A percentile compares a stretch with the other conserved stretches of the same genome.
Conservation (phyloP, 53 echinoderm and acorn worm species). For the Crossaster papposus region DNA sequence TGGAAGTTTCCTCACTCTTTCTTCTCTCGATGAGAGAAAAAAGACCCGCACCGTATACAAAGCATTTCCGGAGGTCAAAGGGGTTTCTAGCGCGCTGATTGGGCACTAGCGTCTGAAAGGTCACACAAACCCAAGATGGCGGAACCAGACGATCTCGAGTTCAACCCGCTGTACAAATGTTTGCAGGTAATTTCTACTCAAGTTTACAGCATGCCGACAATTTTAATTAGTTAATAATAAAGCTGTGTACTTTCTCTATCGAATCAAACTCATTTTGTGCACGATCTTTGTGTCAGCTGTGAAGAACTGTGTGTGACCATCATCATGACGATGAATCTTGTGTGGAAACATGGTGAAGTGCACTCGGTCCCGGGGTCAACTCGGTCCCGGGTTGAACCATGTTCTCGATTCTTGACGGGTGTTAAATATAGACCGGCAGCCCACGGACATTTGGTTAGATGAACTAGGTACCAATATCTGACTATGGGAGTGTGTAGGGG, state of each 20-base stretch:
- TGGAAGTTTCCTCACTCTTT: not conserved
- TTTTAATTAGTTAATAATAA: not conserved
- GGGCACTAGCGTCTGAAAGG: not conserved
- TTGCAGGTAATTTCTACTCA: conserved; percentile 73
- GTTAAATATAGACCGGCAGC: too few relatives aligned
- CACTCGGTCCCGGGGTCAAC: too few relatives aligned
- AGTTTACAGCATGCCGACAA: not conserved
- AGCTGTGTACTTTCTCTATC: not conserved
- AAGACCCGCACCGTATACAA: conserved; percentile 16
- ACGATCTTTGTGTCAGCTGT: not conserved
- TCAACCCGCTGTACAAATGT: conserved; percentile 89
- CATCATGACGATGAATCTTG: too few relatives aligned
- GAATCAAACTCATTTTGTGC: not conserved
- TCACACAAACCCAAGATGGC: conserved; percentile 64
- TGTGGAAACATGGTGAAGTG: too few relatives aligned
- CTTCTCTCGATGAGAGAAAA: not conserved
- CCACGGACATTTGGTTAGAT: too few relatives aligned
- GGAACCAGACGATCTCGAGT: conserved; percentile 86
- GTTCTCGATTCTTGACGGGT: too few relatives aligned
- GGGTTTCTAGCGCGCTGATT: conserved; percentile 38
- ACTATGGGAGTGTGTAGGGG: too few relatives aligned
- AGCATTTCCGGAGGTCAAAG: conserved; percentile 48
- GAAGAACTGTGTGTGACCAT: too few relatives aligned
- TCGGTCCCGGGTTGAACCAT: too few relatives aligned
- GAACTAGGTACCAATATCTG: too few relatives aligned